Evolutionary conservation across 1,140 invertebrate genomes (phyloP).

Genomic region (Cheumatopsyche charites): DNA sequence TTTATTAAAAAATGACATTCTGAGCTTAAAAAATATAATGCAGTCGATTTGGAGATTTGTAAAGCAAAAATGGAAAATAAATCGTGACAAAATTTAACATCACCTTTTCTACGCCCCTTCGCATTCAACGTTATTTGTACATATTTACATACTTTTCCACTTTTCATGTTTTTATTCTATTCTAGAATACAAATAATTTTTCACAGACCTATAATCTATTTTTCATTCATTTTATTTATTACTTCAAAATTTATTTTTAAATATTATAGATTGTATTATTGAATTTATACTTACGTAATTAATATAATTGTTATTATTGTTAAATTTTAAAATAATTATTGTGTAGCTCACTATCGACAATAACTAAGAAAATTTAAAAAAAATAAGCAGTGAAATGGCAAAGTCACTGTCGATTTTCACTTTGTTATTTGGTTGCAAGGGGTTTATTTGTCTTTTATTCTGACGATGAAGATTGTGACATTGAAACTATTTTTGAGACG

Average conservation of each 20-base stretch:
- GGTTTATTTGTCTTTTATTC: conserved; percentile 2
- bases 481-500: conserved; percentile 18
- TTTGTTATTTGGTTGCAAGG: conserved; percentile 13
- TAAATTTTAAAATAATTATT: background rate
- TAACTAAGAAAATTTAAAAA: background rate
- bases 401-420: background rate
- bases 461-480: background rate
- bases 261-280: background rate
- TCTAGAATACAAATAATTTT: background rate
- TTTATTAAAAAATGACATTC: conserved; percentile 18
- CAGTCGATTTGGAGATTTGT: background rate
- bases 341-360: conserved; percentile 12
- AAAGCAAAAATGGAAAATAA: background rate
- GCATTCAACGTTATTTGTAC: conserved; percentile 1
- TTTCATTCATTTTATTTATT: background rate
- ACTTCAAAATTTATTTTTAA: background rate
- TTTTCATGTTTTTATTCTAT: background rate
- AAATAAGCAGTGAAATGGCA: background rate
- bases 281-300: background rate
- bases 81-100: no score
- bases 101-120: background rate
- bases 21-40: conserved; percentile 29
- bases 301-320: background rate
- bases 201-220: background rate
- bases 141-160: background rate